Evolutionary conservation across 2,113 vertebrate species (phyloP), one percentile per base, ranked within the genome.

Genomic region (Macaca nemestrina): DNA sequence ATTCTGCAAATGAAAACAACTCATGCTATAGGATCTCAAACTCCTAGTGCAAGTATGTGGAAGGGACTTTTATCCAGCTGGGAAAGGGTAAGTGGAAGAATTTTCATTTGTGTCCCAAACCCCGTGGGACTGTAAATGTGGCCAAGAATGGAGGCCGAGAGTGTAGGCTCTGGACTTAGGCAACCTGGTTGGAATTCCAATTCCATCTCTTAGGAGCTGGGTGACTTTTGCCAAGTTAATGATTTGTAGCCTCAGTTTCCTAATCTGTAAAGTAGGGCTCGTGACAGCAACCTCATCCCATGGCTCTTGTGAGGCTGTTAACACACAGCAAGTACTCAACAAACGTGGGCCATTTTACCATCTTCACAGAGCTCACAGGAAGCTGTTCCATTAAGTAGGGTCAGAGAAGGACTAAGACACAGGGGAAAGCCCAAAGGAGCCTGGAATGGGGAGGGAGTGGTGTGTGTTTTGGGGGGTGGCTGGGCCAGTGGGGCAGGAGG

Each of bases 221-320:
- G 11, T 85, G 90, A 55, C 81, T 90, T 82, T 52, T 72, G 61
- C 82, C 35, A 55, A 88, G 32, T 38, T 67, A n/a, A 38, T 80
- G 45, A 23, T 45, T 68, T 61, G 12, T 20, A 83, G 67, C 64
- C 61, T 84, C 43, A 57, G 87, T 70, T 89, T 93, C 38, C 27
- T 48, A 8, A 43, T 81, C 38, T 86, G 73, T 92, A 12, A 64
- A 52, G 75, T 3, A 35, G 48, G 38, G 55, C n/a, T 12, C 10
- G 2, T 12, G 30, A 73, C 1, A 73, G n/a, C 17, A 50, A 57
- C 30, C 80, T 91, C n/a, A 9, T 55, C 48, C 23, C 22, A 0
- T 0, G 22, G 64, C 52, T 40, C 25, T 35, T 45, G 73, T 35
- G 68, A 45, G 81, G 20, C 32, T 20, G 30, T 45, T 75, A 61